Conservation (phyloP, 2,888 invertebrate genomes). For the Patella ulyssiponensis region DNA sequence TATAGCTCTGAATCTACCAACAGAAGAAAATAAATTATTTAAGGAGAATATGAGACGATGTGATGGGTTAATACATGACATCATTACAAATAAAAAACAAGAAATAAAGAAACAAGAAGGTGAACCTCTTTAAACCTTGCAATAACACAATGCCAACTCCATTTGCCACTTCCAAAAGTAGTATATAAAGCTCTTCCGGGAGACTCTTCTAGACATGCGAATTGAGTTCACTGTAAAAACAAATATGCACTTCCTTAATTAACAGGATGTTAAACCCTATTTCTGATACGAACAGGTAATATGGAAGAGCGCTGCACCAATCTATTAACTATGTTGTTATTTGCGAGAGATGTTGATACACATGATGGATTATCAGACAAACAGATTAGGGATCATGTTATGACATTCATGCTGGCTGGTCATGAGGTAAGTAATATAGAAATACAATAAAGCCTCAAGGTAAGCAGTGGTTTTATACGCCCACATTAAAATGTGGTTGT, state of each 20-base stretch:
- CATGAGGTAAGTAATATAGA: conserved; percentile 45
- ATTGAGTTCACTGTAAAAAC: too few species aligned
- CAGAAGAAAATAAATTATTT: conserved; percentile 26
- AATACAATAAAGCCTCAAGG: too few species aligned
- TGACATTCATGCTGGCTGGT: conserved; percentile 54
- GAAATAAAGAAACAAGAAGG: conserved; percentile 17
- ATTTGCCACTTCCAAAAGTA: too few species aligned
- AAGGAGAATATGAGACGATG: conserved; percentile 24
- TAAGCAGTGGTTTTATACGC: neutral
- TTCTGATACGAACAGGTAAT: too few species aligned
- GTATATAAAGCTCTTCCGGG: too few species aligned
- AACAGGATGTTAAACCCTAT: too few species aligned
- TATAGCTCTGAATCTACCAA: conserved; percentile 11
- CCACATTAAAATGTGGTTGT: neutral
- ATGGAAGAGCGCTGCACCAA: conserved; percentile 14
- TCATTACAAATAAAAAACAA: conserved; percentile 36
- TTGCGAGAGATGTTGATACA: conserved; percentile 42
- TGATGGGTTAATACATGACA: conserved; percentile 28
- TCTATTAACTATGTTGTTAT: conserved; percentile 41
- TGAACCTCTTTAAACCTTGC: neutral
- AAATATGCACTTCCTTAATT: too few species aligned
- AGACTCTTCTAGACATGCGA: too few species aligned
- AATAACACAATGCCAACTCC: too few species aligned
- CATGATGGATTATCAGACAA: conserved; percentile 32
- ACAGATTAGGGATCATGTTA: conserved; percentile 48